These are phyloP conservation scores for Batillaria attramentaria DNA, from an alignment of 1,140 invertebrate species.

Conservation along the genomic window DNA sequence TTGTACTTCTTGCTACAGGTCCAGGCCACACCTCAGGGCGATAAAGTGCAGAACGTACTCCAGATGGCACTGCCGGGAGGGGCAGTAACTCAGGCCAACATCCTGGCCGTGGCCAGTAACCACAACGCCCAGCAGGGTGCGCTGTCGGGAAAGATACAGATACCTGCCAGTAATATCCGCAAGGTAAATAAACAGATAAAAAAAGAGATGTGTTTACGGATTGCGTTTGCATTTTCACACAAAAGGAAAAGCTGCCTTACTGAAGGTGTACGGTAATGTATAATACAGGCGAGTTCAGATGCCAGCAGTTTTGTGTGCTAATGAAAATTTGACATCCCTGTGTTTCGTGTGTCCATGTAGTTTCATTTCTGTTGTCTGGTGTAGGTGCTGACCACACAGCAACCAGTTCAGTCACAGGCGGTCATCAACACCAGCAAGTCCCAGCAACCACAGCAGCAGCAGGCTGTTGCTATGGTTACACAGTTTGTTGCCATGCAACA, in stretches of 20 bases:
- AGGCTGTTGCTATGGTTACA: conserved; percentile 50
- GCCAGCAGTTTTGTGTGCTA: too few relatives aligned
- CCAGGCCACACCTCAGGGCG: conserved; percentile 55
- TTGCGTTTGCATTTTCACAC: too few relatives aligned
- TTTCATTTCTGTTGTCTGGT: conserved; percentile 24
- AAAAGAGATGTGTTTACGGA: too few relatives aligned
- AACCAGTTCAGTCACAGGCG: conserved; percentile 43
- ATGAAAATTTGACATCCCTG: too few relatives aligned
- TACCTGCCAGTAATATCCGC: conserved; percentile 35
- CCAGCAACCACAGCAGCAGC: conserved; percentile 35
- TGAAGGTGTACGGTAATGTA: too few relatives aligned
- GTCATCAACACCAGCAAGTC: conserved; percentile 22
- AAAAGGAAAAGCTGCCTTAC: too few relatives aligned
- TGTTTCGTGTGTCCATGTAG: too few relatives aligned
- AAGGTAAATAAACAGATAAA: too few relatives aligned
- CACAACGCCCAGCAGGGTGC: conserved; percentile 28
- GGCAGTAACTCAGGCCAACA: conserved; percentile 57
- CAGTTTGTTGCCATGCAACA: conserved; percentile 58
- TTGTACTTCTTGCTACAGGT: conserved; percentile 30
- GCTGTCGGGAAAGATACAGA: conserved; percentile 44
- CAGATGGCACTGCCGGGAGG: conserved; percentile 68
- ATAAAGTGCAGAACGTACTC: conserved; percentile 63
- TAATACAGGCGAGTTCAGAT: too few relatives aligned
- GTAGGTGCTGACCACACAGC: conserved; percentile 42
- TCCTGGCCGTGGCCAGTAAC: conserved; percentile 51